A percentile compares a stretch with the other conserved stretches of the same genome.
Conservation (phyloP, 2,888 invertebrate genomes). For the Lordiphosa fenestrarum region DNA sequence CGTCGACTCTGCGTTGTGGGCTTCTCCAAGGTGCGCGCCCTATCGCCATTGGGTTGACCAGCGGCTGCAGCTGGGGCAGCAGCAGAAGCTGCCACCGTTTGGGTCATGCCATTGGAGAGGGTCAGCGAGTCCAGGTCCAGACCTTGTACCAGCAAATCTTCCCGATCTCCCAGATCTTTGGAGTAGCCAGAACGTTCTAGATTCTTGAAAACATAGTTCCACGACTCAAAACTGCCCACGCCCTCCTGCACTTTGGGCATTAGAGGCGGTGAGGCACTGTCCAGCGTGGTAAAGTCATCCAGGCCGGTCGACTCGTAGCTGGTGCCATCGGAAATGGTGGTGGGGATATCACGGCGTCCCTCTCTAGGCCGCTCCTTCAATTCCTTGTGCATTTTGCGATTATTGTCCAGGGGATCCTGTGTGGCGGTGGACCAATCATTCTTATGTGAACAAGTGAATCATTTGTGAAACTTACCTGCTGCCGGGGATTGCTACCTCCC, state of each 20-base stretch:
- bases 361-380: slow-evolving; percentile 63
- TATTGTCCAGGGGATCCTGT: slow-evolving; percentile 68
- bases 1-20: slow-evolving; percentile 40
- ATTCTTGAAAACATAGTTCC: slow-evolving; percentile 90
- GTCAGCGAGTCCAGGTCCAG: slow-evolving; percentile 77
- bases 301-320: slow-evolving; percentile 70
- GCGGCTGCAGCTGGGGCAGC: slow-evolving; percentile 16
- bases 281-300: slow-evolving; percentile 60
- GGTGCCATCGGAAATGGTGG: slow-evolving; percentile 55
- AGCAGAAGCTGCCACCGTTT: slow-evolving; percentile 18
- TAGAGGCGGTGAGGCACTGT: slow-evolving; percentile 63
- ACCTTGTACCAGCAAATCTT: slow-evolving; percentile 82
- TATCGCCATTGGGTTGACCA: slow-evolving; percentile 40
- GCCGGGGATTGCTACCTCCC: slow-evolving; percentile 35
- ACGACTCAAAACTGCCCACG: slow-evolving; percentile 86
- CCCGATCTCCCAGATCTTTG: slow-evolving; percentile 85
- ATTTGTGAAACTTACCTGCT: slow-evolving; percentile 41
- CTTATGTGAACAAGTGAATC: not conserved
- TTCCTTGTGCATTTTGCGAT: slow-evolving; percentile 71
- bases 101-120: slow-evolving; percentile 58
- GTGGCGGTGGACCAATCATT: not conserved
- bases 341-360: slow-evolving; percentile 50
- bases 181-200: slow-evolving; percentile 87
- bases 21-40: slow-evolving; percentile 58
- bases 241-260: slow-evolving; percentile 83